Evolutionary conservation across 2,888 invertebrate genomes (phyloP).

Genomic region (Ceramica pisi): DNA sequence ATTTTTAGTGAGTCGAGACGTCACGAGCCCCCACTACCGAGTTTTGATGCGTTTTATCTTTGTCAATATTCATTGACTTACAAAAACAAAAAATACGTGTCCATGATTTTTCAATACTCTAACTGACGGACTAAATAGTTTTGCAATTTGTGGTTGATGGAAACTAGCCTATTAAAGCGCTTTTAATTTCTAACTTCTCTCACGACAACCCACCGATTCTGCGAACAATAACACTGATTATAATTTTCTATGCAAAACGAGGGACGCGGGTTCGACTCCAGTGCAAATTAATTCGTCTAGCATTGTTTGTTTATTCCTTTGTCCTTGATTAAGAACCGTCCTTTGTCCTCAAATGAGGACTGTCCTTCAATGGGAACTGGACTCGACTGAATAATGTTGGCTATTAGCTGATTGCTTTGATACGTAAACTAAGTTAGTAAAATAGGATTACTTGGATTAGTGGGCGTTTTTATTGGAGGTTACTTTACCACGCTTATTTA

Average conservation of each 20-base stretch:
- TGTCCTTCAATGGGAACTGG: slow-evolving; percentile 19
- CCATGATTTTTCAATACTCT: no score
- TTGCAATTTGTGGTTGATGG: no score
- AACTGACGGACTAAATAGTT: no score
- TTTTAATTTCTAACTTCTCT: neutral
- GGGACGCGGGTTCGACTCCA: slow-evolving; percentile 26
- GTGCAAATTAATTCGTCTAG: slow-evolving; percentile 46
- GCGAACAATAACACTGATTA: slow-evolving; percentile 38
- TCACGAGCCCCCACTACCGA: no score
- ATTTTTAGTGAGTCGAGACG: no score
- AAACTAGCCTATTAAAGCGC: neutral
- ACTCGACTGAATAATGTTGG: slow-evolving; percentile 34
- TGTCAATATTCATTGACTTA: no score
- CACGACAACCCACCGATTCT: neutral
- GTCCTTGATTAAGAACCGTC: slow-evolving; percentile 46
- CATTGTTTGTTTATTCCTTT: slow-evolving; percentile 55
- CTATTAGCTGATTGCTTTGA: slow-evolving; percentile 55
- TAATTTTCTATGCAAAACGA: slow-evolving; percentile 52
- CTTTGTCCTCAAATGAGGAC: slow-evolving; percentile 32
- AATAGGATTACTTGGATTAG: slow-evolving; percentile 27
- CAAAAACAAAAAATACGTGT: no score
- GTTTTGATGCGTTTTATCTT: no score
- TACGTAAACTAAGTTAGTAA: slow-evolving; percentile 22
- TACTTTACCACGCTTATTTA: slow-evolving; percentile 5
- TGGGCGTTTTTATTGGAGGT: slow-evolving; percentile 10